These are phyloP conservation scores for Anhinga rufa DNA, from an alignment of 2,113 vertebrate genomes.

Conservation along the genomic window DNA sequence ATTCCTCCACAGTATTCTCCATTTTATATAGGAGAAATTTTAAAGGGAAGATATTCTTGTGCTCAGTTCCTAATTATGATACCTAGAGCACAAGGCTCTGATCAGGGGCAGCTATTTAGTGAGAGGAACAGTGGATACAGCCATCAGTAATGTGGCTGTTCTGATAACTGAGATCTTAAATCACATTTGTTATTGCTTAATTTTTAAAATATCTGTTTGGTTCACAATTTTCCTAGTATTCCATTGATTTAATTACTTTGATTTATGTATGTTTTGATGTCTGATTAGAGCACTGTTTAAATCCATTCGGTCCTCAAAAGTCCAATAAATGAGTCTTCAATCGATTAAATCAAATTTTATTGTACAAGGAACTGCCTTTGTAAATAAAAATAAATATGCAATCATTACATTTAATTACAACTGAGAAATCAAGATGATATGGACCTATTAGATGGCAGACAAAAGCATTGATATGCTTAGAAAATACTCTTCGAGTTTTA, in stretches of 20 bases:
- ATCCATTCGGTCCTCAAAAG: slow-evolving; percentile 18
- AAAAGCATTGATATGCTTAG: slow-evolving; percentile 1
- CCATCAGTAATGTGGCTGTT: not conserved
- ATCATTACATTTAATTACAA: slow-evolving; percentile 52
- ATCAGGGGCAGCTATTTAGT: not conserved
- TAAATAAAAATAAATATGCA: slow-evolving; percentile 54
- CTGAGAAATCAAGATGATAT: slow-evolving; percentile 31
- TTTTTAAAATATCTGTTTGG: not conserved
- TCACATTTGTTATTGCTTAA: not conserved
- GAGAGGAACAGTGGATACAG: not conserved
- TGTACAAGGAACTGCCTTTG: slow-evolving; percentile 25
- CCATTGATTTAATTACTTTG: slow-evolving; percentile 37
- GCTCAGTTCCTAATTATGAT: not conserved
- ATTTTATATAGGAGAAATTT: not conserved
- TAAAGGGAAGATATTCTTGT: not conserved
- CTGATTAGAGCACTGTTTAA: slow-evolving; percentile 39
- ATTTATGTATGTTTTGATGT: slow-evolving; percentile 50
- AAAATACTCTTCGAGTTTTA: not conserved
- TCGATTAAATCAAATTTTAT: slow-evolving; percentile 56
- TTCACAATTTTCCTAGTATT: slow-evolving; percentile 4
- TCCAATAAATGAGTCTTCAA: slow-evolving; percentile 45
- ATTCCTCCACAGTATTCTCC: not conserved
- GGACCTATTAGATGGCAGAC: slow-evolving; percentile 3
- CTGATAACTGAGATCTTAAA: not conserved
- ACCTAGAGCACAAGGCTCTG: not conserved